These are phyloP conservation scores for Drosophila equinoxialis DNA, from an alignment of 1,140 invertebrate genomes.

Conservation along the genomic window DNA sequence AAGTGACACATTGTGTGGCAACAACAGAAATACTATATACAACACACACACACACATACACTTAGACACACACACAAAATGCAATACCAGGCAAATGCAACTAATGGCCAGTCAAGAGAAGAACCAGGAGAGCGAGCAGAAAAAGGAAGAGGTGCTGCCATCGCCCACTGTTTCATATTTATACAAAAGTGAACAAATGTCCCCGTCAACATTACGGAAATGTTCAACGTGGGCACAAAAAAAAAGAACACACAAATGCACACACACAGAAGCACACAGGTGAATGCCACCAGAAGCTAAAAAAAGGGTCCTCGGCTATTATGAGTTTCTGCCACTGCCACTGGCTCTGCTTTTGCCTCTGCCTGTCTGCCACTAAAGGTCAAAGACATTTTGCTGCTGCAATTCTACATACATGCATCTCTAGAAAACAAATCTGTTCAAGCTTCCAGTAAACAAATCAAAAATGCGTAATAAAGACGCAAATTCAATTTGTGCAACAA, in stretches of 20 bases:
- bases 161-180: constrained; percentile 58
- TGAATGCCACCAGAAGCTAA: constrained; percentile 69
- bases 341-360: constrained; percentile 15
- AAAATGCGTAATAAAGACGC: constrained; percentile 78
- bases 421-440: constrained; percentile 38
- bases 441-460: constrained; percentile 59
- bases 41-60: not conserved
- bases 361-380: constrained; percentile 45
- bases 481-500: constrained; percentile 70
- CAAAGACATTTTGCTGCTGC: constrained; percentile 54
- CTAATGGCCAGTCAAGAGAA: constrained; percentile 57
- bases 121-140: constrained; percentile 11
- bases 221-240: constrained; percentile 52
- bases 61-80: constrained; percentile 25
- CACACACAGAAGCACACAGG: constrained; percentile 49
- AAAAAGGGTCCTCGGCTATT: constrained; percentile 60
- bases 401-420: not conserved
- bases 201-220: constrained; percentile 49
- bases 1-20: constrained; percentile 75
- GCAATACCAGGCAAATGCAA: constrained; percentile 51
- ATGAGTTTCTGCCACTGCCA: constrained; percentile 37
- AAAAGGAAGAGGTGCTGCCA: constrained; percentile 5
- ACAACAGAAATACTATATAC: constrained; percentile 45
- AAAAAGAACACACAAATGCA: not conserved
- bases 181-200: constrained; percentile 62